phyloP scores from a whole-genome alignment of 2,888 invertebrate species.

The Orthosia gothica region DNA sequence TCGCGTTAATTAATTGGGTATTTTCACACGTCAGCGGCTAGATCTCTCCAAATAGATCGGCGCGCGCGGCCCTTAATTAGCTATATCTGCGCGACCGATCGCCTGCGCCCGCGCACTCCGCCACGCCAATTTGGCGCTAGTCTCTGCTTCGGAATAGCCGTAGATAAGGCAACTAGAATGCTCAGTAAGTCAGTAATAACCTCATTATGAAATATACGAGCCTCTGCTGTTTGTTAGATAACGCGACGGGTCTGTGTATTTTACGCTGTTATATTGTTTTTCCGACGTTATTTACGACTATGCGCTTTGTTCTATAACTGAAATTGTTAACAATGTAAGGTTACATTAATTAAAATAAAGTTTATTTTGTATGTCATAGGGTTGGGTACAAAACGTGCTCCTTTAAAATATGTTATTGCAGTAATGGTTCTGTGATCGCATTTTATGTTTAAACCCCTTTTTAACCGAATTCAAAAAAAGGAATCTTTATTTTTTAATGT shows the following conservation, averaged over 20 bases:
- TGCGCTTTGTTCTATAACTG: slow-evolving; percentile 60
- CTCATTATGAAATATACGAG: slow-evolving; percentile 90
- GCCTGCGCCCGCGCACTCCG: slow-evolving; percentile 86
- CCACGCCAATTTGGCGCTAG: slow-evolving; percentile 91
- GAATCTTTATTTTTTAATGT: no score
- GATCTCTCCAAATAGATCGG: slow-evolving; percentile 91
- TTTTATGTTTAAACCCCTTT: background rate
- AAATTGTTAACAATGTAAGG: slow-evolving; percentile 55
- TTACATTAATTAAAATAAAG: slow-evolving; percentile 42
- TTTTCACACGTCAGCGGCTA: slow-evolving; percentile 91
- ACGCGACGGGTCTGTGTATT: slow-evolving; percentile 75
- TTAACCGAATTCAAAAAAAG: no score
- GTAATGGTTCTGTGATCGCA: background rate
- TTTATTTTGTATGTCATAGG: slow-evolving; percentile 3
- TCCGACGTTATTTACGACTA: slow-evolving; percentile 59
- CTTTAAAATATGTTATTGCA: background rate
- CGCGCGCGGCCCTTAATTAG: slow-evolving; percentile 90
- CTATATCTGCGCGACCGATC: slow-evolving; percentile 87
- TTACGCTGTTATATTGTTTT: slow-evolving; percentile 51
- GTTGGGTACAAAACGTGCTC: slow-evolving; percentile 3
- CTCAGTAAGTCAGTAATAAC: slow-evolving; percentile 90
- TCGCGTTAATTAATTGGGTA: slow-evolving; percentile 91
- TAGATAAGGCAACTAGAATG: slow-evolving; percentile 88
- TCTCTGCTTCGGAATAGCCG: slow-evolving; percentile 83
- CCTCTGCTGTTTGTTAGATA: slow-evolving; percentile 83